phyloP scores from a whole-genome alignment of 64 coral and sea anemone genomes.

The Montipora cactus region DNA sequence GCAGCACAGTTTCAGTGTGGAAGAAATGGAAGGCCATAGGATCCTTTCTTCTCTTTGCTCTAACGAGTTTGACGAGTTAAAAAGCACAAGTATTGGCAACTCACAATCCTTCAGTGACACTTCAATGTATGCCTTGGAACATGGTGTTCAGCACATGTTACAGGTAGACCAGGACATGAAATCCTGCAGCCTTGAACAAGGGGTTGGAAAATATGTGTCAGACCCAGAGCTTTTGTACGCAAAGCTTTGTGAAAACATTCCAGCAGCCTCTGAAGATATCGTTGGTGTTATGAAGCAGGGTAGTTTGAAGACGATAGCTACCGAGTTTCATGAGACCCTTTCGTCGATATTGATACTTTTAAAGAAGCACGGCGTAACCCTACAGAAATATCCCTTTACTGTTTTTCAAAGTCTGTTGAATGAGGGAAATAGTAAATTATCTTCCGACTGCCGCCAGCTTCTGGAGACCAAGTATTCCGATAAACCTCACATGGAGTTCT shows the following conservation, averaged over 20 bases:
- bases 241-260: neutral
- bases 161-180: neutral
- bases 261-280: neutral
- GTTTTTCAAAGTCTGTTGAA: conserved; percentile 7
- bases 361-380: neutral
- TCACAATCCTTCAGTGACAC: neutral
- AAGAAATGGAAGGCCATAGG: neutral
- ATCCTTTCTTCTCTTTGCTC: conserved; percentile 20
- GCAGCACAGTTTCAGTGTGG: neutral
- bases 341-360: neutral
- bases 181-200: neutral
- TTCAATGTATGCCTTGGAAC: conserved; percentile 4
- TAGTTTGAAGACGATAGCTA: neutral
- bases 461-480: neutral
- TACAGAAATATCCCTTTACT: neutral
- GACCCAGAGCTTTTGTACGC: conserved; percentile 26
- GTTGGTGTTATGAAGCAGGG: neutral
- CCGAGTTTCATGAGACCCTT: neutral
- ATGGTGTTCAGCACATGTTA: neutral
- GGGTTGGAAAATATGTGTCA: neutral
- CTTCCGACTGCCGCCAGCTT: neutral
- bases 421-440: neutral
- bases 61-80: neutral
- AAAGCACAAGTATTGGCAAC: neutral
- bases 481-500: neutral